Conservation (phyloP, 1,140 invertebrate genomes). For the Bombus vancouverensis region DNA sequence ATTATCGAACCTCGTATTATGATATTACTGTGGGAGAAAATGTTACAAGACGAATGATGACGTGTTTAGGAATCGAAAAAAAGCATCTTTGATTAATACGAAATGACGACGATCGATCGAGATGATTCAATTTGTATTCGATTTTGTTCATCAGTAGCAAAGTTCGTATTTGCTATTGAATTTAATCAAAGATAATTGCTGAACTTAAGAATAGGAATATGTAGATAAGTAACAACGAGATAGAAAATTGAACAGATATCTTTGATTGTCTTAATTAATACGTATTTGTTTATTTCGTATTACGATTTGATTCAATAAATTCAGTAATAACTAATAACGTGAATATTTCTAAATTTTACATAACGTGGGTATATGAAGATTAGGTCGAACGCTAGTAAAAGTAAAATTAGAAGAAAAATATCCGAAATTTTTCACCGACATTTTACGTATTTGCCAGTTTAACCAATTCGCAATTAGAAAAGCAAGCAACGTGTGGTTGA, state of each 20-base stretch:
- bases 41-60: not conserved
- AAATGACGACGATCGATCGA: not conserved
- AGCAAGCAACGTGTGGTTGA: not conserved
- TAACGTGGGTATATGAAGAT: not conserved
- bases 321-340: not conserved
- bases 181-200: too few species aligned
- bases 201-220: too few species aligned
- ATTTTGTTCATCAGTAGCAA: not conserved
- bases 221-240: not conserved
- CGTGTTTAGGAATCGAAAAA: not conserved
- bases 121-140: too few species aligned
- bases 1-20: not conserved
- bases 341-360: not conserved
- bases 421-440: not conserved
- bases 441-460: not conserved
- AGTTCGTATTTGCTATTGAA: too few species aligned
- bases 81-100: not conserved
- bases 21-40: not conserved
- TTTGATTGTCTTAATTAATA: not conserved
- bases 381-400: not conserved
- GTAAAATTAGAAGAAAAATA: not conserved
- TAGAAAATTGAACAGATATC: not conserved
- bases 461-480: not conserved
- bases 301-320: not conserved
- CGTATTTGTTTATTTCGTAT: not conserved